Percentiles rank a stretch among this genome's conserved stretches.
Conservation (phyloP, 1,140 invertebrate genomes). For the Plodia interpunctella region DNA sequence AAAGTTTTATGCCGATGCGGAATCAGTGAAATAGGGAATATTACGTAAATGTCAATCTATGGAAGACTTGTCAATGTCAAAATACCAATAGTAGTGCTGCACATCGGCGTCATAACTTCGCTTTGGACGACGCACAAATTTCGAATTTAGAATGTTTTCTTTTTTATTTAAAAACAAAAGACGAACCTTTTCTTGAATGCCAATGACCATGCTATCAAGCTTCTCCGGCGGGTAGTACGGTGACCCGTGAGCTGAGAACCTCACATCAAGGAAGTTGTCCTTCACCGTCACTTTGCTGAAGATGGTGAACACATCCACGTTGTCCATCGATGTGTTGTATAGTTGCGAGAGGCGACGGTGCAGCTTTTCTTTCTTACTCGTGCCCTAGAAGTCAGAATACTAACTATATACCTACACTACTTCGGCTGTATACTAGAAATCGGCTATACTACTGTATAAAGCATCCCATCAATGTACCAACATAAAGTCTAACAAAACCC, state of each 20-base stretch:
- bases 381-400: conserved; percentile 61
- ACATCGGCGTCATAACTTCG: too few species aligned
- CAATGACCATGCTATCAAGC: conserved; percentile 86
- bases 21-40: too few species aligned
- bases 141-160: too few species aligned
- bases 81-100: too few species aligned
- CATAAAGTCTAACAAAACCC: not conserved
- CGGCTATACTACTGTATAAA: too few species aligned
- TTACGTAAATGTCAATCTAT: too few species aligned
- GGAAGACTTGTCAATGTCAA: too few species aligned
- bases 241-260: conserved; percentile 94
- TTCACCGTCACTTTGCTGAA: conserved; percentile 81
- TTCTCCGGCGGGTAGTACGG: conserved; percentile 93
- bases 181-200: conserved; percentile 83
- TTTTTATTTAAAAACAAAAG: not conserved
- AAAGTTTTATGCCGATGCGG: too few species aligned
- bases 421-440: too few species aligned
- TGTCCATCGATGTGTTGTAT: conserved; percentile 85
- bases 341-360: conserved; percentile 83
- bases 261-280: conserved; percentile 84
- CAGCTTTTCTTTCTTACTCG: conserved; percentile 86
- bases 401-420: too few species aligned
- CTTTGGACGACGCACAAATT: too few species aligned
- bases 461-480: not conserved
- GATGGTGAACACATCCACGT: conserved; percentile 96